A percentile compares a stretch with the other conserved stretches of the same genome.
phyloP scores from a whole-genome alignment of 1,140 invertebrate genomes.

The Brachionus plicatilis region DNA sequence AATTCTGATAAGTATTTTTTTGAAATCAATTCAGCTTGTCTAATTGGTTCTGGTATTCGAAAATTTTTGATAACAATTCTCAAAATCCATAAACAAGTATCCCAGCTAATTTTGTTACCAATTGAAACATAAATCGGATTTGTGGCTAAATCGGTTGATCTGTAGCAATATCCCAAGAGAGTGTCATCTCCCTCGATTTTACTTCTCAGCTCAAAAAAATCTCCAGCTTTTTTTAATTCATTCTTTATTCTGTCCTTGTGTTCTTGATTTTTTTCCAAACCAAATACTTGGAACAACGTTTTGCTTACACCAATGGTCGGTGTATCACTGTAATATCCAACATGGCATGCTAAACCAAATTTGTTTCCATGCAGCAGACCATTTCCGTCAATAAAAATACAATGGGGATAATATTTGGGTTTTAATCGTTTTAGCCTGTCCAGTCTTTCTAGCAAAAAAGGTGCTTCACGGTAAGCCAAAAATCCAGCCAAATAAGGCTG shows the following conservation, averaged over 20 bases:
- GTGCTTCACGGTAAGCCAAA: constrained; percentile 57
- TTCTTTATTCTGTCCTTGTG: constrained; percentile 47
- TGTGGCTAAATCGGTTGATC: constrained; percentile 17
- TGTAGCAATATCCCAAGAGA: constrained; percentile 4
- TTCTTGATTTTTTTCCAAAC: constrained; percentile 48
- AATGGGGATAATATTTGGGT: constrained; percentile 53
- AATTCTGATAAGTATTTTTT: constrained; percentile 45
- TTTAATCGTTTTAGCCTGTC: constrained; percentile 46
- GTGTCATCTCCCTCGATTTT: background rate
- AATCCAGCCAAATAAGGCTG: constrained; percentile 56
- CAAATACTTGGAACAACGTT: constrained; percentile 51
- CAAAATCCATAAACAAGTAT: constrained; percentile 53
- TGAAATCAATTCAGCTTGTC: constrained; percentile 51
- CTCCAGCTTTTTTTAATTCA: background rate
- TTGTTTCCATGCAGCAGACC: constrained; percentile 56
- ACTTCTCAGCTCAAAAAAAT: constrained; percentile 25
- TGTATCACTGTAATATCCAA: constrained; percentile 50
- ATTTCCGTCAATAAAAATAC: constrained; percentile 58
- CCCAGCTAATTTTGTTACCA: constrained; percentile 56
- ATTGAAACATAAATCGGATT: constrained; percentile 58
- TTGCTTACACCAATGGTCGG: constrained; percentile 55
- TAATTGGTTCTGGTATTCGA: constrained; percentile 57
- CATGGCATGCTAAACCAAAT: constrained; percentile 54
- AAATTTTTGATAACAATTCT: constrained; percentile 49
- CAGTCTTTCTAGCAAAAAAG: constrained; percentile 48